phyloP scores from a whole-genome alignment of 2,797 vertebrate genomes.

The Schizopygopsis malacanthus region DNA sequence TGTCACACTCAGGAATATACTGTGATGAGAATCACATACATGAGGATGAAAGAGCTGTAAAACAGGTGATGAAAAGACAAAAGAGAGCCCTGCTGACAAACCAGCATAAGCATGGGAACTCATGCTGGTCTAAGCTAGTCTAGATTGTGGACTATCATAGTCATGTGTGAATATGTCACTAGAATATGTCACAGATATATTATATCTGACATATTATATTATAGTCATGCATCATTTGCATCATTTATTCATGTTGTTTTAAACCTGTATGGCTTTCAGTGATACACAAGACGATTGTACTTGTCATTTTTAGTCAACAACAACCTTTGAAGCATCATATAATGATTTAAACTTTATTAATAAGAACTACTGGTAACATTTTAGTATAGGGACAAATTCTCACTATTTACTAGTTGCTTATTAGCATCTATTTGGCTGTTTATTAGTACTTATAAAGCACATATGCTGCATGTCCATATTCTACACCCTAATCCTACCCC shows the following conservation, averaged over 20 bases:
- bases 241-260: not conserved
- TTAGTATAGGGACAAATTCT: not conserved
- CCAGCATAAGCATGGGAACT: not conserved
- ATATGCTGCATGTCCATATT: no score
- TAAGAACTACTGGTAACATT: not conserved
- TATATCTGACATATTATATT: no score
- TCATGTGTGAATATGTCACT: not conserved
- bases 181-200: no score
- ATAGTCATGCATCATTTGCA: not conserved
- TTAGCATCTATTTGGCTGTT: no score
- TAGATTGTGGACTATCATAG: not conserved
- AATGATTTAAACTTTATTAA: not conserved
- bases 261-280: not conserved
- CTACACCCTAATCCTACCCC: no score
- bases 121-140: not conserved
- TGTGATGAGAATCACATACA: conserved; percentile 4
- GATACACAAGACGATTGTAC: not conserved
- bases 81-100: not conserved
- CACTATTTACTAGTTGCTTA: not conserved
- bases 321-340: not conserved
- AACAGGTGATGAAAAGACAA: not conserved
- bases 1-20: conserved; percentile 5
- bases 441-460: no score
- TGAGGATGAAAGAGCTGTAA: not conserved
- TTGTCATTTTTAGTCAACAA: not conserved